Evolutionary conservation across 2,888 invertebrate species (phyloP).

Genomic region (Acrobasis suavella): DNA sequence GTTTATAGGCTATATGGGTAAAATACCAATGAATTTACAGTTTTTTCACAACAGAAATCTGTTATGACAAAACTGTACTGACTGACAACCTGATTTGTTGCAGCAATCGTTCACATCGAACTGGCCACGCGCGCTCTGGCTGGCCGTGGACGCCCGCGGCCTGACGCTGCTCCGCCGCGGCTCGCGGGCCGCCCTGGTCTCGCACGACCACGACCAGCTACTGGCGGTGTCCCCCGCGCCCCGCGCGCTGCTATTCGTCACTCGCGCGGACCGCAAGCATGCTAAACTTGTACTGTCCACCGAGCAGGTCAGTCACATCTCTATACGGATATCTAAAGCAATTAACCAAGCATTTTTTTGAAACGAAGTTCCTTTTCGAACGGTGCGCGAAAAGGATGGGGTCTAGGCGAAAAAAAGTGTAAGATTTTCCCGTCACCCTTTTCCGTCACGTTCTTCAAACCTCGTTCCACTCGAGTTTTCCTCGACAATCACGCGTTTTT

Average conservation of each 20-base stretch:
- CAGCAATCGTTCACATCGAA: slow-evolving; percentile 98
- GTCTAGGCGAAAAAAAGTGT: too few relatives aligned
- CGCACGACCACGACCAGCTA: slow-evolving; percentile 94
- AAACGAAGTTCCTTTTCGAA: too few relatives aligned
- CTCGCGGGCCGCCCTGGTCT: slow-evolving; percentile 93
- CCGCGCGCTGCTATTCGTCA: slow-evolving; percentile 96
- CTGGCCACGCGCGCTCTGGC: slow-evolving; percentile 96
- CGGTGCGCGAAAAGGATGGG: too few relatives aligned
- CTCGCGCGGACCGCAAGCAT: slow-evolving; percentile 94
- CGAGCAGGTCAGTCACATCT: slow-evolving; percentile 85
- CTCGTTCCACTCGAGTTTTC: too few relatives aligned
- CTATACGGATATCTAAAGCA: neutral
- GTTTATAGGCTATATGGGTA: too few relatives aligned
- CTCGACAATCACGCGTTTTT: too few relatives aligned
- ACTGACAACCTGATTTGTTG: neutral
- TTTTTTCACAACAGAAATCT: too few relatives aligned
- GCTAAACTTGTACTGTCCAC: slow-evolving; percentile 97
- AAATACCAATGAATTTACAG: too few relatives aligned
- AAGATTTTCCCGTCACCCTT: too few relatives aligned
- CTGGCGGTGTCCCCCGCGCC: slow-evolving; percentile 95
- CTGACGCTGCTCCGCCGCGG: slow-evolving; percentile 94
- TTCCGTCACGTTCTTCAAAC: too few relatives aligned
- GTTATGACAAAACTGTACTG: too few relatives aligned
- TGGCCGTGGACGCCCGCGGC: slow-evolving; percentile 96
- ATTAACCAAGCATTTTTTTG: neutral